Percentiles rank a stretch among this genome's conserved stretches.
phyloP scores from a whole-genome alignment of 2,797 vertebrate species.

The Lagorchestes hirsutus region DNA sequence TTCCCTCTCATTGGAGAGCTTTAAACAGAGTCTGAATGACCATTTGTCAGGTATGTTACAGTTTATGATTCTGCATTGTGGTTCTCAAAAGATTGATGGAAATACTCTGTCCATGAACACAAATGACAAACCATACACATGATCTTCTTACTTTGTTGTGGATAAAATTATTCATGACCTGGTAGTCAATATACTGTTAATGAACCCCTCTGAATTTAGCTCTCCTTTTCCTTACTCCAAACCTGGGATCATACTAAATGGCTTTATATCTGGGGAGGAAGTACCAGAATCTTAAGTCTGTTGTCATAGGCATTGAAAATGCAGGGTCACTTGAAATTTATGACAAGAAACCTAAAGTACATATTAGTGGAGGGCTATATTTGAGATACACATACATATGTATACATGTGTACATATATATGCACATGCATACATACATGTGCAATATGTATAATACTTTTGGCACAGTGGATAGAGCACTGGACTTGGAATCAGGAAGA shows the following conservation, averaged over 20 bases:
- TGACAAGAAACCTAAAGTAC: not conserved
- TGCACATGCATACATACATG: too few species aligned
- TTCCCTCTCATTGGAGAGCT: not conserved
- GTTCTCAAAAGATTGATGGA: not conserved
- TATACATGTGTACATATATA: not conserved
- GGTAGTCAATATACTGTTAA: not conserved
- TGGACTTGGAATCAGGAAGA: not conserved
- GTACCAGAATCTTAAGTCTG: not conserved
- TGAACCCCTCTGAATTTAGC: not conserved
- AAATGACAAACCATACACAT: not conserved
- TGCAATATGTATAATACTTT: not conserved
- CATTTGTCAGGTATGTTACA: not conserved
- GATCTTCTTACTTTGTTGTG: not conserved
- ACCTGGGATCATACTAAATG: not conserved
- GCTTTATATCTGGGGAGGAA: not conserved
- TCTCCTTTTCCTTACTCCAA: not conserved
- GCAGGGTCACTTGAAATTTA: not conserved
- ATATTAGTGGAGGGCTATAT: not conserved
- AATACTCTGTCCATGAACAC: not conserved
- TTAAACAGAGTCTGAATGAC: not conserved
- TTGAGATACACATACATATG: not conserved
- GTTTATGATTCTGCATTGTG: not conserved
- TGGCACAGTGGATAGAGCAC: not conserved
- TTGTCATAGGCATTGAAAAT: not conserved
- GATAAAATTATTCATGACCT: not conserved